These are phyloP conservation scores for Holothuria scabra DNA, from an alignment of 53 echinoderm and acorn worm genomes.

Conservation along the genomic window DNA sequence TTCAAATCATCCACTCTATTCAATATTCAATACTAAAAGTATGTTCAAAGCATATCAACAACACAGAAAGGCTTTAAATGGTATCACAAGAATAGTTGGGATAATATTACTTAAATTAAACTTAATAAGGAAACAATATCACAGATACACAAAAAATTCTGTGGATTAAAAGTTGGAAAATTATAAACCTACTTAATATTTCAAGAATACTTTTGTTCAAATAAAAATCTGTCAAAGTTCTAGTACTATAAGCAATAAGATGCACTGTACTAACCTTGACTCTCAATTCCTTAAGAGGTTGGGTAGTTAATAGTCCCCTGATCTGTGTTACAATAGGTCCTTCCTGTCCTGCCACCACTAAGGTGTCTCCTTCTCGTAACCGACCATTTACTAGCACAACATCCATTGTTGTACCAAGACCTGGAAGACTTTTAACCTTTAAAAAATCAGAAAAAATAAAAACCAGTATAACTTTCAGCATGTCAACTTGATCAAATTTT, in stretches of 20 bases:
- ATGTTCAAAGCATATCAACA: no score
- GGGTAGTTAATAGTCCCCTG: conserved; percentile 87
- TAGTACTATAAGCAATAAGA: no score
- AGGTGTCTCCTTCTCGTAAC: conserved; percentile 84
- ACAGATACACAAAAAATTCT: no score
- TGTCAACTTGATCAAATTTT: no score
- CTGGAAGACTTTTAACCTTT: conserved; percentile 92
- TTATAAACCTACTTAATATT: not conserved
- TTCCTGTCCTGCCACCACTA: conserved; percentile 96
- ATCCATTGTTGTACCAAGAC: conserved; percentile 97
- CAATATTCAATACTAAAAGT: no score
- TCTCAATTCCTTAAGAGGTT: conserved; percentile 90
- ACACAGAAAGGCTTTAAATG: no score
- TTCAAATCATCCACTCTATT: no score
- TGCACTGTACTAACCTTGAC: conserved; percentile 73
- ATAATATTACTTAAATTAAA: no score
- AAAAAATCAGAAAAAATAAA: not conserved
- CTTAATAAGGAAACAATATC: no score
- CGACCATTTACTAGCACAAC: conserved; percentile 90
- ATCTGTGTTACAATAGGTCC: conserved; percentile 90
- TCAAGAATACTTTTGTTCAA: not conserved
- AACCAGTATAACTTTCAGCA: not conserved
- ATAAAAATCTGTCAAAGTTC: no score
- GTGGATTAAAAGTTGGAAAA: no score
- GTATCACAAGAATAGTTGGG: no score